A percentile compares a stretch with the other conserved stretches of the same genome.
Evolutionary conservation across 2,797 vertebrate species (phyloP).

Genomic region (Enteromius trimaculatus): DNA sequence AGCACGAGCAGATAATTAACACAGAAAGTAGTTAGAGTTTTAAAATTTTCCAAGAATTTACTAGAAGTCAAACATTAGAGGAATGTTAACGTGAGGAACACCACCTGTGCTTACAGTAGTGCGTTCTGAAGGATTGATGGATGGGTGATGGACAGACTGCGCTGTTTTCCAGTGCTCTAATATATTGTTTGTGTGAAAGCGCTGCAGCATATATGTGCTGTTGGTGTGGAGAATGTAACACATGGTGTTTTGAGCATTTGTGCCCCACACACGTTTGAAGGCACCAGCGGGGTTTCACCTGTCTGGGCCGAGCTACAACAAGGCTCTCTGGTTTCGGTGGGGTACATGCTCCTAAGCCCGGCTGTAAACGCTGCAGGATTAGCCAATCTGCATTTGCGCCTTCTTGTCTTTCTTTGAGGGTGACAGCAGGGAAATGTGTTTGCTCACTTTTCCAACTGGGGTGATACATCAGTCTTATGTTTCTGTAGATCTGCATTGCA

Average conservation of each 20-base stretch:
- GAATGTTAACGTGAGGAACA: too few species aligned
- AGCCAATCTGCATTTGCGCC: slow-evolving; percentile 58
- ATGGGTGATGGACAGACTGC: slow-evolving; percentile 54
- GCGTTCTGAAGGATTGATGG: slow-evolving; percentile 59
- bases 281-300: slow-evolving; percentile 67
- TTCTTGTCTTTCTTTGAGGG: slow-evolving; percentile 56
- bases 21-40: background rate
- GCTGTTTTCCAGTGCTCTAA: slow-evolving; percentile 35
- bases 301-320: slow-evolving; percentile 61
- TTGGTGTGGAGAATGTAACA: slow-evolving; percentile 2
- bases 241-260: slow-evolving; percentile 12
- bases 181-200: background rate
- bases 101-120: background rate
- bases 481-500: background rate
- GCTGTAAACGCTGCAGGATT: slow-evolving; percentile 67
- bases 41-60: background rate
- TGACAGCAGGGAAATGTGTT: slow-evolving; percentile 55
- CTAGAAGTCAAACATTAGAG: background rate
- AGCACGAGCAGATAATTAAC: background rate
- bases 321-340: slow-evolving; percentile 65
- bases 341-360: slow-evolving; percentile 53
- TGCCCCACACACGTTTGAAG: slow-evolving; percentile 32
- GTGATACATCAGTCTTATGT: slow-evolving; percentile 8
- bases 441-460: slow-evolving; percentile 38
- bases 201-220: background rate